These are phyloP conservation scores for Falco novaeseelandiae DNA, from an alignment of 2,797 vertebrate species.

Conservation along the genomic window DNA sequence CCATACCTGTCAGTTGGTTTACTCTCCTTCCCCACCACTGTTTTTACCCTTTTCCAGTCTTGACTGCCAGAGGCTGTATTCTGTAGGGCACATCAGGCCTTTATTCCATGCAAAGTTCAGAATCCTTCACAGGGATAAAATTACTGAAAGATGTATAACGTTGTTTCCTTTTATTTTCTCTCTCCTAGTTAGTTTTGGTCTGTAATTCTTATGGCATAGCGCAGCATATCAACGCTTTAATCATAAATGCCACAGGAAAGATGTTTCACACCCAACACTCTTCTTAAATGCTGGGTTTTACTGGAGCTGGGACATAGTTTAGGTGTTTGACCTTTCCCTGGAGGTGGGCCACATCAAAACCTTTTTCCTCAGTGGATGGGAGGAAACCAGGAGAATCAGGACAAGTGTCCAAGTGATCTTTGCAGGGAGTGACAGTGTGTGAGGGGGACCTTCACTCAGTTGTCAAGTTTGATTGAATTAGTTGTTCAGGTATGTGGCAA, in stretches of 20 bases:
- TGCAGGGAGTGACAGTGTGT: neutral
- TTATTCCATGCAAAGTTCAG: neutral
- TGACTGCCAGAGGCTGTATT: neutral
- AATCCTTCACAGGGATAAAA: neutral
- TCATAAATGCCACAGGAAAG: neutral
- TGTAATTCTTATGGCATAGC: neutral
- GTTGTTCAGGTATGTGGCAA: neutral
- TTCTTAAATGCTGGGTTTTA: neutral
- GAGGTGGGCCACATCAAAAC: neutral
- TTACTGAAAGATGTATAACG: rapidly evolving
- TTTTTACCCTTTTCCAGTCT: neutral
- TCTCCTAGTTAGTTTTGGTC: neutral
- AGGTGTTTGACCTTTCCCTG: neutral
- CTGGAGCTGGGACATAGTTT: neutral
- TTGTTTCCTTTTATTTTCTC: neutral
- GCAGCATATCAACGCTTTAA: rapidly evolving
- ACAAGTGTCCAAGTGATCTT: neutral
- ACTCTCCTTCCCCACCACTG: neutral
- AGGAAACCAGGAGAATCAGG: neutral
- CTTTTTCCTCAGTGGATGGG: neutral
- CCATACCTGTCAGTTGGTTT: neutral
- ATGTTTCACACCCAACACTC: neutral
- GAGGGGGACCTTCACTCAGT: neutral
- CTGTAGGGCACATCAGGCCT: neutral
- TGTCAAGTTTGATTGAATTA: neutral